Percentiles rank a stretch among this genome's conserved stretches.
phyloP scores from a whole-genome alignment of 2,888 invertebrate species.

The Acronicta leporina region DNA sequence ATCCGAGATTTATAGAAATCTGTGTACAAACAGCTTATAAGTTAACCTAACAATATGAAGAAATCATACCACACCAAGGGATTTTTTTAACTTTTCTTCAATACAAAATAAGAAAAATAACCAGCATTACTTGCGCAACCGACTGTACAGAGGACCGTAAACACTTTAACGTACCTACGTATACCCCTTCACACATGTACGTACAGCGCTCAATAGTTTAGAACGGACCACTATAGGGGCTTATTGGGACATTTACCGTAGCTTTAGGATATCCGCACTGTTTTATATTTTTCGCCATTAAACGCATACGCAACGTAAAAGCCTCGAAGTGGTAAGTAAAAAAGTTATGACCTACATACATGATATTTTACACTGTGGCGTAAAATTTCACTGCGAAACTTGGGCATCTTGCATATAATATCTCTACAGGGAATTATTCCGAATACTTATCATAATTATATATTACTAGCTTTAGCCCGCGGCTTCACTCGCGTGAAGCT shows the following conservation, averaged over 20 bases:
- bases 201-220: slow-evolving; percentile 55
- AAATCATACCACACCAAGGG: too few species aligned
- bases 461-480: too few species aligned
- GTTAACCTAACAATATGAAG: too few species aligned
- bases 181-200: slow-evolving; percentile 33
- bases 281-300: slow-evolving; percentile 54
- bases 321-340: slow-evolving; percentile 39
- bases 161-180: slow-evolving; percentile 57
- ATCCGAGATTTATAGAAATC: too few species aligned
- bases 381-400: neutral
- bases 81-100: too few species aligned
- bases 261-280: slow-evolving; percentile 37
- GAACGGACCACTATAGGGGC: slow-evolving; percentile 46
- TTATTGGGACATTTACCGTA: slow-evolving; percentile 52
- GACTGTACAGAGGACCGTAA: slow-evolving; percentile 56
- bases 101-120: neutral
- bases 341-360: slow-evolving; percentile 43
- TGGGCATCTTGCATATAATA: neutral
- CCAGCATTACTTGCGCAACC: slow-evolving; percentile 12
- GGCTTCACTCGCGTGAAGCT: too few species aligned
- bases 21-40: too few species aligned
- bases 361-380: slow-evolving; percentile 2
- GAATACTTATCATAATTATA: neutral
- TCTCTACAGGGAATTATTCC: neutral
- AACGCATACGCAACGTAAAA: slow-evolving; percentile 42